Evolutionary conservation across 2,888 invertebrate genomes (phyloP), one percentile per base, ranked within the genome.

Genomic region (Erebia epiphron): DNA sequence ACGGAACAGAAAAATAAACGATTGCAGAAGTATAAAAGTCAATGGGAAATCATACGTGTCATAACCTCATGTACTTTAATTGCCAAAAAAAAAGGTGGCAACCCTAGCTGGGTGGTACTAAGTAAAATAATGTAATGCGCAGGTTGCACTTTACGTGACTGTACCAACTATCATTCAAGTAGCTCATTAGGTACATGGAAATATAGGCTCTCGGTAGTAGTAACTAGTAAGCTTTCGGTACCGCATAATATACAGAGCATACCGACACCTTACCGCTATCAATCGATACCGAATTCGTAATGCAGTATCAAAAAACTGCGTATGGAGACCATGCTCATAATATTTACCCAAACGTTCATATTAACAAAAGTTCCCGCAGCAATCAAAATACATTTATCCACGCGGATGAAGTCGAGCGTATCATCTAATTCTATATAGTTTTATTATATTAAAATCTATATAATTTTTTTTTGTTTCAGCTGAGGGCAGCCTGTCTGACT

Each of bases 401-500:
- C n/a, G 14, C 50, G n/a, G 14, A 50, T n/a, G 13, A 14, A 14
- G 11, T 50, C 26, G 26, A 2, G 26, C 2, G 3, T 26, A 3
- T 21, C 21, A 21, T 21, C 21, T n/a, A n/a, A 16, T 54, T 16
- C 8, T 54, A 1, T 3, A 18, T 54, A 3, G 0, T 54, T 18
- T 7, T 18, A n/a, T 14, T 14, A 50, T 50, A 11, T 3, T 13
- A 11, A 11, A 7, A 1, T n/a, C 8, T n/a, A 43, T 11, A 52
- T 54, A 35, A 52, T 64, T 9, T 62, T 54, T 16, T 43, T 26
- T 68, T 71, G 63, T 96, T 96, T 67, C 95, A 98, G 98, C 98
- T 90, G 98, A 98, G 94, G 97, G 98, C 85, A 97, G 98, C 94
- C 96, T 98, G 92, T 96, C 96, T 84, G 95, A 96, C 86, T 98